phyloP scores from a whole-genome alignment of 1,140 invertebrate species.

The Zaprionus inermis region DNA sequence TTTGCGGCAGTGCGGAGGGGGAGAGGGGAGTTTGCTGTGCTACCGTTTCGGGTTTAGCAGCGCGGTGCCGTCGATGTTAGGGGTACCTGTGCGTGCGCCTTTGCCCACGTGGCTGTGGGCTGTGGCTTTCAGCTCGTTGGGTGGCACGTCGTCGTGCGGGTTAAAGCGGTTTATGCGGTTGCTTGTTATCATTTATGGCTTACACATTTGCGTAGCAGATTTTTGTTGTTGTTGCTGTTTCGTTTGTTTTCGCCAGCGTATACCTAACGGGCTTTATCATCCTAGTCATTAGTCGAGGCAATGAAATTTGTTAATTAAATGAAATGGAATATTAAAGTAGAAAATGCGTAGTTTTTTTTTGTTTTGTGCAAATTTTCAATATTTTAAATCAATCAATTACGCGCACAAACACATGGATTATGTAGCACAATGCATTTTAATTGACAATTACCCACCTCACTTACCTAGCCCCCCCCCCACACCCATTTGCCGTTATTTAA shows the following conservation, averaged over 20 bases:
- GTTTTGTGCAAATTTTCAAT: not conserved
- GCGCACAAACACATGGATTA: slow-evolving; percentile 8
- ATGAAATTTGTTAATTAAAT: slow-evolving; percentile 40
- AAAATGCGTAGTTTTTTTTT: not conserved
- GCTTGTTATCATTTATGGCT: slow-evolving; percentile 80
- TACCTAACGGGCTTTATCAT: not conserved
- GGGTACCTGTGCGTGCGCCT: slow-evolving; percentile 28
- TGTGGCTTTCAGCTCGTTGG: slow-evolving; percentile 36
- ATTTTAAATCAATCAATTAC: slow-evolving; percentile 16
- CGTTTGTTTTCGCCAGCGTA: too few species aligned
- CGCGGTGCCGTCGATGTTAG: not conserved
- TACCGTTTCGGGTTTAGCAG: not conserved
- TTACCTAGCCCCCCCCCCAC: too few species aligned
- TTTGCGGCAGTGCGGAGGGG: slow-evolving; percentile 53
- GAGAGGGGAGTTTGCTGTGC: not conserved
- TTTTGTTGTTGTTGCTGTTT: too few species aligned
- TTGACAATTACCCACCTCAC: slow-evolving; percentile 3
- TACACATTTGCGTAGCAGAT: slow-evolving; percentile 68
- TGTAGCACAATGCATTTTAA: slow-evolving; percentile 25
- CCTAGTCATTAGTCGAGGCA: slow-evolving; percentile 28
- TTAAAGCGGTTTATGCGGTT: slow-evolving; percentile 62
- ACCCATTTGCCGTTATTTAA: slow-evolving; percentile 59
- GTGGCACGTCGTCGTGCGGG: slow-evolving; percentile 7
- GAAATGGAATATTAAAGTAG: slow-evolving; percentile 1
- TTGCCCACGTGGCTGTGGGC: slow-evolving; percentile 50